Evolutionary conservation across 2,113 vertebrate genomes (phyloP), one percentile per base, ranked within the genome.

Genomic region (Regulus satrapa): DNA sequence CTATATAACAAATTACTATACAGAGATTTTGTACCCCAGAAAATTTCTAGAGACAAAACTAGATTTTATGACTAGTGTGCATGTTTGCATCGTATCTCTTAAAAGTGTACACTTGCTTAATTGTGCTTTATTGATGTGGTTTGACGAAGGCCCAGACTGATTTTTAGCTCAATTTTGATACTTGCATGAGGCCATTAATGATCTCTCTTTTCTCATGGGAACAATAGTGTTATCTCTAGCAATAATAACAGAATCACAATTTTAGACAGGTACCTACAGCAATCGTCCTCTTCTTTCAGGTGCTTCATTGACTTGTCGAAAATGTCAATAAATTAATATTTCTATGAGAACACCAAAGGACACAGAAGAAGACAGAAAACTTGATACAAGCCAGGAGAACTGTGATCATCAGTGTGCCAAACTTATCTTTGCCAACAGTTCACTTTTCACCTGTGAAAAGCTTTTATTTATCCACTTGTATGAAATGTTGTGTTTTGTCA

Each of bases 41-140:
- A 84, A 59, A 89, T 36, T 2, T 31, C 52, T 88, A 6, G 34
- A 75, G 31, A 67, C 7, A 90, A 88, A 85, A 87, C 1, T 4
- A 74, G n/a, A 45, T 28, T 59, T 0, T 0, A 14, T 48, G 17
- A 77, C 40, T 18, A 67, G 6, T 0, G 2, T 31, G 46, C 0
- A 0, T 18, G 6, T 48, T 52, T 61, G 5, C 8, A 59, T 67
- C 51, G 10, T 36, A 23, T 41, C 31, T 91, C 24, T 71, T 63
- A 36, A 55, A 78, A 66, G 4, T n/a, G 3, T 4, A n/a, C 0
- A 1, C 52, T 43, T 40, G 9, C 18, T 81, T 64, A 86, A 55
- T 59, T 2, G 2, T 43, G 48, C 71, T 89, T 61, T 79, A 72
- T 46, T 88, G 8, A 51, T 45, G 18, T 10, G 18, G 9, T 40